phyloP scores from a whole-genome alignment of 2,797 vertebrate species.

The Sebastes melanostomus region DNA sequence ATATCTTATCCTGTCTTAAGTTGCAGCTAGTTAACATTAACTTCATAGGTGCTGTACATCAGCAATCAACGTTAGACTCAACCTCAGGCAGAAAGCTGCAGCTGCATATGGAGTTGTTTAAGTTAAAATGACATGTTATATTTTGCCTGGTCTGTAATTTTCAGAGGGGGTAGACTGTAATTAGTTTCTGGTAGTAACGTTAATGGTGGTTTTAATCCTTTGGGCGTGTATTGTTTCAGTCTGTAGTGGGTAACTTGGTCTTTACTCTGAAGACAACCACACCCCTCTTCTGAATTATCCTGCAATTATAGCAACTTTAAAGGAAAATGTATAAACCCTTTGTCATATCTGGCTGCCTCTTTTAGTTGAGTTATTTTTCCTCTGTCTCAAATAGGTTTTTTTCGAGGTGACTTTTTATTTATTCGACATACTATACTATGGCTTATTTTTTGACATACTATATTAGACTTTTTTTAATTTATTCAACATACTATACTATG shows the following conservation, averaged over 20 bases:
- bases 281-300: slow-evolving; percentile 20
- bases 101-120: slow-evolving; percentile 39
- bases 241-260: slow-evolving; percentile 25
- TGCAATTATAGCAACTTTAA: slow-evolving; percentile 34
- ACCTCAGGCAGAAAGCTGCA: not conserved
- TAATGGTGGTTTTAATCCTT: not conserved
- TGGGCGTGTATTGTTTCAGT: slow-evolving; percentile 32
- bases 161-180: not conserved
- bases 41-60: not conserved
- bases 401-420: no score
- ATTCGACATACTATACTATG: no score
- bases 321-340: not conserved
- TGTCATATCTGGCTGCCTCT: not conserved
- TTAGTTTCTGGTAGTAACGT: not conserved
- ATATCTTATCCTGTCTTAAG: no score
- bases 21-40: not conserved
- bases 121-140: not conserved
- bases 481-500: no score
- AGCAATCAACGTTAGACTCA: not conserved
- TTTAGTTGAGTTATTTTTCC: fast-evolving
- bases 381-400: not conserved
- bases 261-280: slow-evolving; percentile 11
- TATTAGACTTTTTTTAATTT: no score
- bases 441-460: no score
- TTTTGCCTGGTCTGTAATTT: slow-evolving; percentile 51